phyloP scores from a whole-genome alignment of 30 jellyfish, hydroid and myxozoan species.

The Aurelia coerulea region DNA sequence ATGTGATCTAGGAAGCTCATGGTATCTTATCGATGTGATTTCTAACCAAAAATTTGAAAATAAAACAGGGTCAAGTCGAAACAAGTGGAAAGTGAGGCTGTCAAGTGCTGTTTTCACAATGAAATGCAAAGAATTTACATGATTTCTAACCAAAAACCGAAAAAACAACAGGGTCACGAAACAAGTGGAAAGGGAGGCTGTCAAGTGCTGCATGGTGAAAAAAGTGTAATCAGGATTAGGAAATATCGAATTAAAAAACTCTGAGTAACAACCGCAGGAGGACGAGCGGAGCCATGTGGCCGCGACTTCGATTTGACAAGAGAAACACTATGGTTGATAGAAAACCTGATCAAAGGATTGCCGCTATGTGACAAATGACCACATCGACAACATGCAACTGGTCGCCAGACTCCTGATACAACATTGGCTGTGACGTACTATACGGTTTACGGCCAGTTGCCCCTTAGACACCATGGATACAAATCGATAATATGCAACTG shows the following conservation, averaged over 20 bases:
- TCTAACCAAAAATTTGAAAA: not conserved
- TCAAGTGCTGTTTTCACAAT: not conserved
- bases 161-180: not conserved
- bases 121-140: not conserved
- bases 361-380: slow-evolving; percentile 84
- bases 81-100: not conserved
- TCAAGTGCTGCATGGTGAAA: not conserved
- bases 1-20: no score
- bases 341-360: slow-evolving; percentile 62
- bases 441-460: no score
- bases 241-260: slow-evolving; percentile 54
- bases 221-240: slow-evolving; percentile 62
- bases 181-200: not conserved
- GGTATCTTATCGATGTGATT: not conserved
- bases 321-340: slow-evolving; percentile 60
- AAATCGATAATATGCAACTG: slow-evolving; percentile 74
- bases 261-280: slow-evolving; percentile 75
- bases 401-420: slow-evolving; percentile 77
- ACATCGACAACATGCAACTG: slow-evolving; percentile 78
- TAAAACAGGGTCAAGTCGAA: not conserved
- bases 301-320: slow-evolving; percentile 62
- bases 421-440: slow-evolving; percentile 20
- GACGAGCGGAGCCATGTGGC: slow-evolving; percentile 87
- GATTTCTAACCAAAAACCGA: not conserved
- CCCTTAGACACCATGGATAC: not conserved